Evolutionary conservation across 2,888 invertebrate species (phyloP).

Genomic region (Campoplex nolae): DNA sequence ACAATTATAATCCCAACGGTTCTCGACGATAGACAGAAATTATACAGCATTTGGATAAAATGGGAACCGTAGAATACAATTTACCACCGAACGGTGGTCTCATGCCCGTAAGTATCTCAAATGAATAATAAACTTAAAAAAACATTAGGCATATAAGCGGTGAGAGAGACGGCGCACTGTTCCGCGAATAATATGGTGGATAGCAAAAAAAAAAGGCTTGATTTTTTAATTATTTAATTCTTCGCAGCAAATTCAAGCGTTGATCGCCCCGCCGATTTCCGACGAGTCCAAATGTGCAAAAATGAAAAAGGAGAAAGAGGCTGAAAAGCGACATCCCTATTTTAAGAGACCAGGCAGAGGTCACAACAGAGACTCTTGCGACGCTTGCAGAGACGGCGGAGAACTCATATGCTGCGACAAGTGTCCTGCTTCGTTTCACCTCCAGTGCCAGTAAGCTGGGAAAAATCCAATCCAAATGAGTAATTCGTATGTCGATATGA

Average conservation of each 20-base stretch:
- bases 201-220: background rate
- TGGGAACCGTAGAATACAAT: constrained; percentile 90
- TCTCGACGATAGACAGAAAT: background rate
- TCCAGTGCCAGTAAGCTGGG: constrained; percentile 94
- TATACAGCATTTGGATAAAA: constrained; percentile 74
- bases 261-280: constrained; percentile 94
- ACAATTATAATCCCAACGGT: background rate
- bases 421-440: constrained; percentile 98
- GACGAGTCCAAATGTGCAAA: constrained; percentile 88
- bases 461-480: background rate
- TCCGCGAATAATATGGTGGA: background rate
- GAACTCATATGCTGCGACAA: constrained; percentile 98
- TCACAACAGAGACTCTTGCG: constrained; percentile 96
- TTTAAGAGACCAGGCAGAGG: constrained; percentile 94
- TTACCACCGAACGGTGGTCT: constrained; percentile 92
- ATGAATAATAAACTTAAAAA: background rate
- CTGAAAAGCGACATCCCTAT: constrained; percentile 90
- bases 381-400: constrained; percentile 97
- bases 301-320: constrained; percentile 85
- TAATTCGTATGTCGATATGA: background rate
- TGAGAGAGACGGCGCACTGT: background rate
- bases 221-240: constrained; percentile 21
- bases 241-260: constrained; percentile 93
- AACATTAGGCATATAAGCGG: constrained; percentile 23
- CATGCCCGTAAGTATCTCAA: constrained; percentile 91